phyloP scores from a whole-genome alignment of 2,113 vertebrate genomes.

The Nyctereutes procyonoides region DNA sequence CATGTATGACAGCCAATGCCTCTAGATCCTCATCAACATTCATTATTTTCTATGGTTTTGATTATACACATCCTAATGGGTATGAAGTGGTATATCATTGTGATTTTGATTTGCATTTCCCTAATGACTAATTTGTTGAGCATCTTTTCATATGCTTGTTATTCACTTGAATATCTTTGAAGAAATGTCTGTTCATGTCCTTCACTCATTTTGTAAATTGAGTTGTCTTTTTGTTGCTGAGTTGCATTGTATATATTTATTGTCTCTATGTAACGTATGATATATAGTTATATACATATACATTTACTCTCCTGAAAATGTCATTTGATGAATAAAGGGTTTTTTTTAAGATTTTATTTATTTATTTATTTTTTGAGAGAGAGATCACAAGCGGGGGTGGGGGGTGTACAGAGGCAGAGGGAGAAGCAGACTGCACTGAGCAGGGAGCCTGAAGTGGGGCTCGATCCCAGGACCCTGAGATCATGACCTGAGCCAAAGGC shows the following conservation, averaged over 20 bases:
- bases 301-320: not conserved
- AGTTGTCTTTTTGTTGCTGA: not conserved
- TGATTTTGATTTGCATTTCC: not conserved
- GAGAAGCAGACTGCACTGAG: too few species aligned
- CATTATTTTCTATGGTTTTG: not conserved
- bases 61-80: not conserved
- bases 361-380: too few species aligned
- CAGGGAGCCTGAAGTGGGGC: too few species aligned
- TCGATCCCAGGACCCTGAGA: too few species aligned
- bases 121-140: not conserved
- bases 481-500: too few species aligned
- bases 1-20: not conserved
- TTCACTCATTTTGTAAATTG: not conserved
- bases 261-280: too few species aligned
- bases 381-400: too few species aligned
- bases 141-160: not conserved
- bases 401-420: too few species aligned
- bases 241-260: not conserved
- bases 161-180: not conserved
- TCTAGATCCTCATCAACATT: not conserved
- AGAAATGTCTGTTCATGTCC: not conserved
- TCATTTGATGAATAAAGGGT: not conserved
- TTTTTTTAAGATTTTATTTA: not conserved
- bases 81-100: not conserved
- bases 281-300: not conserved